Percentiles rank a stretch among this genome's conserved stretches.
These are phyloP conservation scores for Salvelinus alpinus DNA, from an alignment of 2,113 vertebrate genomes.

Conservation along the genomic window DNA sequence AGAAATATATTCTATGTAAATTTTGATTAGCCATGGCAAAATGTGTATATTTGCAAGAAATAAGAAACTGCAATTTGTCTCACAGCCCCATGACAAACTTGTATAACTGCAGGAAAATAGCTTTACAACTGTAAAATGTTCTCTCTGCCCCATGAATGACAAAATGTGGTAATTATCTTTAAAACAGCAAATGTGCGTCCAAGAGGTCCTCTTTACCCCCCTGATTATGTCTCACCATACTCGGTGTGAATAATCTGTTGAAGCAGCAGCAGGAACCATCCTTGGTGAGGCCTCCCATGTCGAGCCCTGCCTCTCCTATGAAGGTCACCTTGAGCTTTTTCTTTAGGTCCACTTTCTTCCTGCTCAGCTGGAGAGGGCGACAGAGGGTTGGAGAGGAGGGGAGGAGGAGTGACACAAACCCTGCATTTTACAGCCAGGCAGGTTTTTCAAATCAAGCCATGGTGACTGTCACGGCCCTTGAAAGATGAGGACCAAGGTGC, in stretches of 20 bases:
- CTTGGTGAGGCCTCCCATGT: constrained; percentile 98
- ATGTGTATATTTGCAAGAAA: no score
- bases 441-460: constrained; percentile 1
- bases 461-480: background rate
- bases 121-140: no score
- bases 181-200: no score
- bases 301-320: constrained; percentile 95
- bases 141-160: no score
- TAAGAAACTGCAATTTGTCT: no score
- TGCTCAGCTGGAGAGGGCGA: constrained; percentile 76
- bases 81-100: no score
- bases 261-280: constrained; percentile 98
- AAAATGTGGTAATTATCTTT: no score
- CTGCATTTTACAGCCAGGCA: background rate
- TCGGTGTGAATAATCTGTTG: constrained; percentile 97
- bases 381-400: background rate
- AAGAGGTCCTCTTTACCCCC: background rate
- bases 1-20: background rate
- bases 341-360: constrained; percentile 93
- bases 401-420: background rate
- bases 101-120: no score
- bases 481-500: no score
- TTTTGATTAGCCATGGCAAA: no score
- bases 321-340: constrained; percentile 98
- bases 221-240: constrained; percentile 79